These are phyloP conservation scores for Ptychodera flava DNA, from an alignment of 35 echinoderm and acorn worm genomes.

Conservation along the genomic window DNA sequence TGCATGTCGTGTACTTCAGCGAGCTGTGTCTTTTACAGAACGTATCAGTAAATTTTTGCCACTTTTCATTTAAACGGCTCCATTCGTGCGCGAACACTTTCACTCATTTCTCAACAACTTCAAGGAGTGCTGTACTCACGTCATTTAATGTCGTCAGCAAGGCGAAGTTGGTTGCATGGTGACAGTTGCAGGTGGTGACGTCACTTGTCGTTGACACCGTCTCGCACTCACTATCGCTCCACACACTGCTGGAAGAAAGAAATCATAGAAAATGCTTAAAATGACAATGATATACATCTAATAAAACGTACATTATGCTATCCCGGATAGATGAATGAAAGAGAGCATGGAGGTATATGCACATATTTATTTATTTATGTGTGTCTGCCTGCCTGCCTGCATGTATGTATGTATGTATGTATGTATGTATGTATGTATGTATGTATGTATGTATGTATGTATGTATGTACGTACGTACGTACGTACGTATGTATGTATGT, in stretches of 20 bases:
- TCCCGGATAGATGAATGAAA: background rate
- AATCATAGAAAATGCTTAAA: no score
- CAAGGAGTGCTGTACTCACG: no score
- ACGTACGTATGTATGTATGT: background rate
- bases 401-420: constrained; percentile 2
- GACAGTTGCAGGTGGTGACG: background rate
- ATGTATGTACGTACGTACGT: background rate
- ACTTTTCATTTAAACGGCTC: no score
- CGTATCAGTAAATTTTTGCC: no score
- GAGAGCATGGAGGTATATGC: background rate
- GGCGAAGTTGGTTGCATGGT: background rate
- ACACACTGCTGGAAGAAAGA: no score
- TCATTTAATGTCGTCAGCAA: background rate
- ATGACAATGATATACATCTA: no score
- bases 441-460: background rate
- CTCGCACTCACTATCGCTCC: background rate
- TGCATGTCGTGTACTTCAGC: no score
- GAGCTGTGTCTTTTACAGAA: no score
- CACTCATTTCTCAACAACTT: no score
- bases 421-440: constrained; percentile 2
- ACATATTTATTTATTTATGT: background rate
- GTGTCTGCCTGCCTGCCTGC: background rate
- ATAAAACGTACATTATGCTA: no score
- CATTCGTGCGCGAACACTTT: no score
- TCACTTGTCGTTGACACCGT: background rate